A percentile compares a stretch with the other conserved stretches of the same genome.
phyloP scores from a whole-genome alignment of 2,113 vertebrate genomes.

The Donacobius atricapilla region DNA sequence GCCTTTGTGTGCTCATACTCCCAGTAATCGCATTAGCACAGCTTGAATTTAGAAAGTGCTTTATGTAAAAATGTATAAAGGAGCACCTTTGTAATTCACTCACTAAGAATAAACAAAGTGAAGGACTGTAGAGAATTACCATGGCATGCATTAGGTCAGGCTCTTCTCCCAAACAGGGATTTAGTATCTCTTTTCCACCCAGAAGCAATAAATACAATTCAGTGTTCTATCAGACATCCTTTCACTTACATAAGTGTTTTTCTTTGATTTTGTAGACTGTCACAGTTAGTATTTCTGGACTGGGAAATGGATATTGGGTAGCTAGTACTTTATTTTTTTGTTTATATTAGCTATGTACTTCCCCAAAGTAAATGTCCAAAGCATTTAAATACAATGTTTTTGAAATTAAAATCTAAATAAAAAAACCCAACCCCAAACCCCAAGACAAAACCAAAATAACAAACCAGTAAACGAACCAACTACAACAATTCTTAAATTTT shows the following conservation, averaged over 20 bases:
- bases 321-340: neutral
- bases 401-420: neutral
- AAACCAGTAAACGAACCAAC: neutral
- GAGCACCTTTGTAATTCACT: neutral
- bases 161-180: neutral
- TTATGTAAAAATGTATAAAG: neutral
- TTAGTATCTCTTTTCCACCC: neutral
- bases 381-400: neutral
- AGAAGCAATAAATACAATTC: neutral
- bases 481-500: neutral
- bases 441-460: neutral
- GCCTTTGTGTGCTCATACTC: neutral
- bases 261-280: neutral
- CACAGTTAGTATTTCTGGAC: neutral
- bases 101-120: neutral
- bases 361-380: neutral
- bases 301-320: neutral
- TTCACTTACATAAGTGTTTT: neutral
- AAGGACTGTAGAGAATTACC: slow-evolving; percentile 13
- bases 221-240: neutral
- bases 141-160: neutral
- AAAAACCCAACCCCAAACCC: neutral
- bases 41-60: neutral
- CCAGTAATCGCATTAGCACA: neutral
- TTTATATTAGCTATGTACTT: neutral